phyloP scores from a whole-genome alignment of 2,113 vertebrate species.

The Furnarius figulus region DNA sequence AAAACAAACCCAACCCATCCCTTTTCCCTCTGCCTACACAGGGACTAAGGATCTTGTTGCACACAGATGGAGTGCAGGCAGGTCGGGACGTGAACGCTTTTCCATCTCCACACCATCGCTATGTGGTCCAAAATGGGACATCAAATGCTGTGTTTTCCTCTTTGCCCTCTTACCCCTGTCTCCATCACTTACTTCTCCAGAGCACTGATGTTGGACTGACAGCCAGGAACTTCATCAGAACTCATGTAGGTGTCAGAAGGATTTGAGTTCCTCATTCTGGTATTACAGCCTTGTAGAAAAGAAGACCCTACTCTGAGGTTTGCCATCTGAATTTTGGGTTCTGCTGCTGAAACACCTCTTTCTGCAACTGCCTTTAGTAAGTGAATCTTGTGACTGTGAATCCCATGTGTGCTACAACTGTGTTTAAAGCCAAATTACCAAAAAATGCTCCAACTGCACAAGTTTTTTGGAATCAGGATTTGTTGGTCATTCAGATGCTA shows the following conservation, averaged over 20 bases:
- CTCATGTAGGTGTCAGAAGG: background rate
- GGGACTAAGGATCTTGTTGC: constrained; percentile 20
- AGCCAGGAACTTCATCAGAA: background rate
- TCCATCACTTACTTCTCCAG: background rate
- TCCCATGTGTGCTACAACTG: fast-evolving
- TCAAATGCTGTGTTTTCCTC: background rate
- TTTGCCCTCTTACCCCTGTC: background rate
- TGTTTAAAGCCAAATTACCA: background rate
- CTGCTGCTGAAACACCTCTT: background rate
- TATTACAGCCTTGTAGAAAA: background rate
- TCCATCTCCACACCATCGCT: background rate
- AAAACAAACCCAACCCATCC: background rate
- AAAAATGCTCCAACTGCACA: background rate
- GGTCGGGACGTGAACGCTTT: background rate
- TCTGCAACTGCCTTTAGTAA: background rate
- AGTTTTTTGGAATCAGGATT: background rate
- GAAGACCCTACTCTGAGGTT: background rate
- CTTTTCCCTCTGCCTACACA: background rate
- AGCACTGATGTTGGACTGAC: background rate
- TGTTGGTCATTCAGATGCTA: background rate
- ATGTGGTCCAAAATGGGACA: background rate
- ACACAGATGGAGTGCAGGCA: constrained; percentile 5
- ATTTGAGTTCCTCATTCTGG: background rate
- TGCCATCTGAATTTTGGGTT: fast-evolving
- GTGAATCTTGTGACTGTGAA: background rate